Evolutionary conservation across 2,888 invertebrate species (phyloP).

Genomic region (Unio delphinus): DNA sequence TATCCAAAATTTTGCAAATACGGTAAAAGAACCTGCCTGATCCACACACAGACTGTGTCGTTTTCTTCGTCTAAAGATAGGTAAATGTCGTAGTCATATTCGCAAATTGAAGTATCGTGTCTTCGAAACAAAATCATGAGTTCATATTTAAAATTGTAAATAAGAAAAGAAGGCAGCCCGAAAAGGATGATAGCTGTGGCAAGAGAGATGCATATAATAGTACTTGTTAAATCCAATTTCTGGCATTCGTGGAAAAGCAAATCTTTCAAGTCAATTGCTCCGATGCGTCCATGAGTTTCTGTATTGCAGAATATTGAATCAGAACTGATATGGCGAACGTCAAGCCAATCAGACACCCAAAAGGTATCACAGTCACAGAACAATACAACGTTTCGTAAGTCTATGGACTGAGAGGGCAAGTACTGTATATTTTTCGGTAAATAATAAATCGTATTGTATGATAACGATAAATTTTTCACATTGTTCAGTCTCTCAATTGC

Average conservation of each 20-base stretch:
- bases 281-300: neutral
- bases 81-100: conserved; percentile 5
- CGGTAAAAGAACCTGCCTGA: neutral
- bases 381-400: neutral
- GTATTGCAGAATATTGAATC: neutral
- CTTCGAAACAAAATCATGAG: no score
- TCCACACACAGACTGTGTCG: conserved; percentile 1
- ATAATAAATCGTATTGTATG: no score
- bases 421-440: conserved; percentile 3
- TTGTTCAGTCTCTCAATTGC: neutral
- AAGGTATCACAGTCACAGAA: conserved; percentile 1
- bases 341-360: conserved; percentile 8
- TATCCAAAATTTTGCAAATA: conserved; percentile 2
- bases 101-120: no score
- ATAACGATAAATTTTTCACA: neutral
- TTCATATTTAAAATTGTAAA: no score
- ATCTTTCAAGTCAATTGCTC: no score
- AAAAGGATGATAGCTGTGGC: no score
- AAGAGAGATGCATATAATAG: no score
- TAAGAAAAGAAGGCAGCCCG: no score
- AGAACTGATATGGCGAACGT: neutral
- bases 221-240: no score
- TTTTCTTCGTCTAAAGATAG: conserved; percentile 7
- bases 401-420: neutral
- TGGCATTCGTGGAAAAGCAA: no score